phyloP scores from a whole-genome alignment of 2,113 vertebrate genomes.

The Turdus rufiventris region DNA sequence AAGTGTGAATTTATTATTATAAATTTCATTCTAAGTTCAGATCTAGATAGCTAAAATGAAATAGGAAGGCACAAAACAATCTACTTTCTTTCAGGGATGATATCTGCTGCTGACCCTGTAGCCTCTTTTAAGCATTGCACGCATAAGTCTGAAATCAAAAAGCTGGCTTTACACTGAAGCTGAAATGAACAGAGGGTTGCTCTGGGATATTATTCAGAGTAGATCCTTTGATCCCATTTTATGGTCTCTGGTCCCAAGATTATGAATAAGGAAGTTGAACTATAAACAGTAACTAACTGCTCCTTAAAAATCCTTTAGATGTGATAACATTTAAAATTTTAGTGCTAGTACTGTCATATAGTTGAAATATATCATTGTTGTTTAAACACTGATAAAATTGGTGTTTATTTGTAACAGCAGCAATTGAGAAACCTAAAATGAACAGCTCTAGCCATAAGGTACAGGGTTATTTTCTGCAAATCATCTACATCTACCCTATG shows the following conservation, averaged over 20 bases:
- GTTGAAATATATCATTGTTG: neutral
- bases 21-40: neutral
- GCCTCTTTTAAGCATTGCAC: neutral
- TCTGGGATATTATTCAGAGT: constrained; percentile 3
- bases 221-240: neutral
- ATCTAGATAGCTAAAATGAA: neutral
- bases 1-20: neutral
- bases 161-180: neutral
- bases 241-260: neutral
- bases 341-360: neutral
- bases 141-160: neutral
- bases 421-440: neutral
- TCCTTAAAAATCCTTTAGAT: neutral
- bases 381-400: neutral
- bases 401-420: neutral
- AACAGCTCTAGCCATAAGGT: neutral
- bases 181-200: neutral
- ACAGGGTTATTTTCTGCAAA: neutral
- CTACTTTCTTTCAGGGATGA: neutral
- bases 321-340: neutral
- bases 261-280: neutral
- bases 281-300: neutral
- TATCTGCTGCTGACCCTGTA: neutral
- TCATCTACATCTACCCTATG: neutral
- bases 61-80: neutral